Conservation (phyloP, 2,797 vertebrate species). For the Buphagus erythrorhynchus region DNA sequence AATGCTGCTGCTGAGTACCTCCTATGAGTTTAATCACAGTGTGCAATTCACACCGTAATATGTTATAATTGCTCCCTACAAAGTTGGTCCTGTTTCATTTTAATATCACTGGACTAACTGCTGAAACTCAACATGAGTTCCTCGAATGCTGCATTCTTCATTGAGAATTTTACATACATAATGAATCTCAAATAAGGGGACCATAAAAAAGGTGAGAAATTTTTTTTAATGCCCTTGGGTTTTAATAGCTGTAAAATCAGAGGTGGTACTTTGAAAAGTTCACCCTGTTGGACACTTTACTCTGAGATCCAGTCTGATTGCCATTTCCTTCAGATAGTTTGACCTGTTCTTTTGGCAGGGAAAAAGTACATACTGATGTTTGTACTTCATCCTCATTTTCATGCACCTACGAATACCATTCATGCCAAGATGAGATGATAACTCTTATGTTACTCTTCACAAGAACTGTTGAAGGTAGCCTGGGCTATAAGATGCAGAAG, state of each 20-base stretch:
- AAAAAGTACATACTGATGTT: not conserved
- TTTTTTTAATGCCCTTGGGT: slow-evolving; percentile 20
- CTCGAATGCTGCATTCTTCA: slow-evolving; percentile 46
- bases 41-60: slow-evolving; percentile 75
- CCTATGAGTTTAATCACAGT: slow-evolving; percentile 79
- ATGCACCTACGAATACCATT: not conserved
- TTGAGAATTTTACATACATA: slow-evolving; percentile 34
- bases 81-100: slow-evolving; percentile 73
- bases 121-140: slow-evolving; percentile 55
- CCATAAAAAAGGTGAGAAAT: slow-evolving; percentile 7
- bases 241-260: slow-evolving; percentile 65
- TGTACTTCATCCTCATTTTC: slow-evolving; percentile 27
- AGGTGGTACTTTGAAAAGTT: slow-evolving; percentile 54
- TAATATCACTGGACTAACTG: slow-evolving; percentile 69
- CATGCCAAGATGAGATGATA: not conserved
- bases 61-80: slow-evolving; percentile 75
- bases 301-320: slow-evolving; percentile 60
- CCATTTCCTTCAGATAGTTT: slow-evolving; percentile 58
- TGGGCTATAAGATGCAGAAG: not conserved
- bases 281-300: slow-evolving; percentile 61
- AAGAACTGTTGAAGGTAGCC: not conserved
- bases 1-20: slow-evolving; percentile 72
- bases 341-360: not conserved
- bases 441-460: not conserved
- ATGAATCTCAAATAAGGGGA: slow-evolving; percentile 57